A percentile compares a stretch with the other conserved stretches of the same genome.
Conservation (phyloP, 2,888 invertebrate genomes). For the Macrophya annulata region DNA sequence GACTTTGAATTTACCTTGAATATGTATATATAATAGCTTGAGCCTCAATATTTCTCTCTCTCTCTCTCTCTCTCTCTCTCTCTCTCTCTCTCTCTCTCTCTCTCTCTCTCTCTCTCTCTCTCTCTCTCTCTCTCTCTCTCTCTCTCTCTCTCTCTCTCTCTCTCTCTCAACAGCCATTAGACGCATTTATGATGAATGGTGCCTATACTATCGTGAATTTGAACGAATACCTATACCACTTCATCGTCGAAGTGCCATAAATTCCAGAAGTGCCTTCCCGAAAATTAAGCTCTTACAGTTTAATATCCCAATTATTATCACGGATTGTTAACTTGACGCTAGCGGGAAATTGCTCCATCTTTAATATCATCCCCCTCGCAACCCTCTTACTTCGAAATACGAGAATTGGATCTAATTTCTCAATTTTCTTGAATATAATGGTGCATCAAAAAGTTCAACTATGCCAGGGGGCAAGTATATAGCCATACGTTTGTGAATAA, state of each 20-base stretch:
- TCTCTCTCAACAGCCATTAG: background rate
- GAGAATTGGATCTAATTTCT: background rate
- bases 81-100: background rate
- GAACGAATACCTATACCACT: background rate
- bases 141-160: background rate
- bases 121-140: background rate
- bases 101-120: background rate
- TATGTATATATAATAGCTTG: background rate
- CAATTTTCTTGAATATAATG: background rate
- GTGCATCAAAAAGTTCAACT: background rate
- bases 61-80: background rate
- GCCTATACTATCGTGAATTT: background rate
- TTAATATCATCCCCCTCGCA: background rate
- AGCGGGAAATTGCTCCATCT: background rate
- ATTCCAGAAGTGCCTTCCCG: background rate
- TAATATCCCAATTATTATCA: conserved; percentile 21
- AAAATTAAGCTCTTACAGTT: background rate
- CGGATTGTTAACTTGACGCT: conserved; percentile 11
- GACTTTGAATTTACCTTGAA: background rate
- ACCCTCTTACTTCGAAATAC: background rate
- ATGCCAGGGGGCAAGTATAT: background rate
- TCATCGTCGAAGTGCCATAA: background rate
- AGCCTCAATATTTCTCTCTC: background rate
- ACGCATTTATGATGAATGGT: background rate
- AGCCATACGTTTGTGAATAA: background rate